A percentile compares a stretch with the other conserved stretches of the same genome.
These are phyloP conservation scores for Helicolenus hilgendorfi DNA, from an alignment of 2,797 vertebrate genomes.

Conservation along the genomic window DNA sequence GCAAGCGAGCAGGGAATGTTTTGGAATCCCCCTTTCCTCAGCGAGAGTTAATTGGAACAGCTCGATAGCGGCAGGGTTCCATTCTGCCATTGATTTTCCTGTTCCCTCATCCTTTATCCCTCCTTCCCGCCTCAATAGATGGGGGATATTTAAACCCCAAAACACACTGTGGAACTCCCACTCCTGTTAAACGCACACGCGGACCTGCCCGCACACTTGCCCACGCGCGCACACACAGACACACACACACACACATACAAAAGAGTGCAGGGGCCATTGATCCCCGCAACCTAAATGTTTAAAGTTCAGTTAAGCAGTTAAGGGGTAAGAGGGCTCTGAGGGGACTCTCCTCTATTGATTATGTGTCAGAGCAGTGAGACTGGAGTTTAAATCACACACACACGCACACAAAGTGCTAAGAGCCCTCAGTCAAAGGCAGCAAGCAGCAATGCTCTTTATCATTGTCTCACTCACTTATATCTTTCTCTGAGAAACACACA, in stretches of 20 bases:
- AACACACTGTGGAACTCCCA: slow-evolving; percentile 85
- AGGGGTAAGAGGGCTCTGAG: slow-evolving; percentile 97
- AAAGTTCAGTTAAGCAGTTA: slow-evolving; percentile 99
- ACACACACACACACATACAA: slow-evolving; percentile 48
- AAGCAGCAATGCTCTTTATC: slow-evolving; percentile 84
- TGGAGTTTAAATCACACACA: slow-evolving; percentile 94
- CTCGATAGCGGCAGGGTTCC: slow-evolving; percentile 92
- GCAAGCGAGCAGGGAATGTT: slow-evolving; percentile 78
- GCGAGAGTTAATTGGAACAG: slow-evolving; percentile 91
- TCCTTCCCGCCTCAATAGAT: slow-evolving; percentile 86
- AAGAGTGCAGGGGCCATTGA: slow-evolving; percentile 93
- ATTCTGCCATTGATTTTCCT: slow-evolving; percentile 92
- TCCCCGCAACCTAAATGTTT: slow-evolving; percentile 96
- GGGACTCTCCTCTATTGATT: slow-evolving; percentile 98
- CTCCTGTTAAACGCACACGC: slow-evolving; percentile 83
- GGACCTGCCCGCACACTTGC: slow-evolving; percentile 45
- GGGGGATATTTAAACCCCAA: slow-evolving; percentile 88
- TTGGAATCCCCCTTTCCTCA: slow-evolving; percentile 90
- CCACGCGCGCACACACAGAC: slow-evolving; percentile 13
- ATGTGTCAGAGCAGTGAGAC: slow-evolving; percentile 96
- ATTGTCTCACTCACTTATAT: slow-evolving; percentile 87
- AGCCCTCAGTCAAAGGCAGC: slow-evolving; percentile 88
- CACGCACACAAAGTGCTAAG: slow-evolving; percentile 79
- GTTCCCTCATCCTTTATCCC: slow-evolving; percentile 87
- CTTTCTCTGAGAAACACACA: slow-evolving; percentile 75